Conservation (phyloP, 1,140 invertebrate species). For the Pomacea maculata region DNA sequence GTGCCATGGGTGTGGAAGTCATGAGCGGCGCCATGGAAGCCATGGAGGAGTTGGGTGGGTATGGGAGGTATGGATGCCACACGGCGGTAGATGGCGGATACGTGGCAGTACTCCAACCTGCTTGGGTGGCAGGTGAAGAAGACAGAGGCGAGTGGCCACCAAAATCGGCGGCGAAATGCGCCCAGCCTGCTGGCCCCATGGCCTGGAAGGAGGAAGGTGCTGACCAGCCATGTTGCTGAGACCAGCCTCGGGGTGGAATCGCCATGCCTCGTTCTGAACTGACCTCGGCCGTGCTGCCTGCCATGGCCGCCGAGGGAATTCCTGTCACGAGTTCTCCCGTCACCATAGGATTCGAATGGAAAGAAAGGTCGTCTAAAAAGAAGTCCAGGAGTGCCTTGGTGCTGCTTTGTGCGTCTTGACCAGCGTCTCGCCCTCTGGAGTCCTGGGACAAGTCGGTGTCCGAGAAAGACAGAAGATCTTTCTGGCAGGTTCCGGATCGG, state of each 20-base stretch:
- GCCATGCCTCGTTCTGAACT: not conserved
- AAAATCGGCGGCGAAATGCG: not conserved
- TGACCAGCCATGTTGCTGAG: not conserved
- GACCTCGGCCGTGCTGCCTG: not conserved
- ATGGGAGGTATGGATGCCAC: too few relatives aligned
- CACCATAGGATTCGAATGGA: conserved; percentile 27
- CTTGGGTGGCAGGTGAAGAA: too few relatives aligned
- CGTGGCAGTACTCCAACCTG: too few relatives aligned
- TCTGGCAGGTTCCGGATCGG: not conserved
- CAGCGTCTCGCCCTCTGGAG: not conserved
- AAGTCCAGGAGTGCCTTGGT: conserved; percentile 22
- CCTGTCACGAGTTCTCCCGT: conserved; percentile 8
- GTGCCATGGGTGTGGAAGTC: too few relatives aligned
- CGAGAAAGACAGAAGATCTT: conserved; percentile 3
- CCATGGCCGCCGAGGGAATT: not conserved
- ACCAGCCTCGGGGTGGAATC: not conserved
- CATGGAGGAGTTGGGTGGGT: too few relatives aligned
- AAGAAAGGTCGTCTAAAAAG: conserved; percentile 21
- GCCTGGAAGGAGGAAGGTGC: not conserved
- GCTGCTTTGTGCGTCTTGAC: not conserved
- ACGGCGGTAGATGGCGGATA: too few relatives aligned
- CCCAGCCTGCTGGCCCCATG: not conserved
- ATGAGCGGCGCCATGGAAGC: too few relatives aligned
- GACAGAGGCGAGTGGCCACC: too few relatives aligned
- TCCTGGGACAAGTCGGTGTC: conserved; percentile 1